Evolutionary conservation across 2,888 invertebrate species (phyloP).

Genomic region (Epsilonema sp.): DNA sequence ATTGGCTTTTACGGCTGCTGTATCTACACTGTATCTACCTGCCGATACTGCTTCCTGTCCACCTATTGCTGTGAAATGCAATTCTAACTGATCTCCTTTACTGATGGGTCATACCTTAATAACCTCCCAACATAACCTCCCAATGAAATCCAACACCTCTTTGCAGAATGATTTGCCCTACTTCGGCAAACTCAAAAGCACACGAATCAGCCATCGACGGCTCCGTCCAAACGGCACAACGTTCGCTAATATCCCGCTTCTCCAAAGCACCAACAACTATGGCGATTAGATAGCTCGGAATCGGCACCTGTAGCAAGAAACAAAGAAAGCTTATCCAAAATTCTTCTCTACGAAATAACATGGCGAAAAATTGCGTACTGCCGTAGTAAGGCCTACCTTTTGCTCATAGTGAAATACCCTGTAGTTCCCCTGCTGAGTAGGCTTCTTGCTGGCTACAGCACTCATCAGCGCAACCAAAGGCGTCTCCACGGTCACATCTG

Average conservation of each 20-base stretch:
- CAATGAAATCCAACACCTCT: no score
- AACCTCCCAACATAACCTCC: no score
- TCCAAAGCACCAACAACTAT: constrained; percentile 66
- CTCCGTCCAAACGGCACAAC: constrained; percentile 70
- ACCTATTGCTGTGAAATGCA: no score
- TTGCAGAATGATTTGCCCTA: no score
- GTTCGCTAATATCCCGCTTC: constrained; percentile 27
- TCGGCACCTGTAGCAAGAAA: constrained; percentile 55
- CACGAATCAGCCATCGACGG: constrained; percentile 54
- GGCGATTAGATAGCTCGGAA: constrained; percentile 72
- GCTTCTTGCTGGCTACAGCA: constrained; percentile 43
- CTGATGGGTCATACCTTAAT: no score
- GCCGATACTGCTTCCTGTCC: no score
- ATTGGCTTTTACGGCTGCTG: no score
- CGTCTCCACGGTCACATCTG: constrained; percentile 32
- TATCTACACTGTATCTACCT: no score
- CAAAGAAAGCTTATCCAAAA: no score
- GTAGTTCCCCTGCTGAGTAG: constrained; percentile 30
- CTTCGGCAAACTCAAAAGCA: constrained; percentile 57
- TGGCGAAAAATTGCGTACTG: no score
- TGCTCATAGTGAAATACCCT: constrained; percentile 42
- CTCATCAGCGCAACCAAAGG: constrained; percentile 83
- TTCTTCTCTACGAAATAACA: no score
- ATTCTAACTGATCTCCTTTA: no score
- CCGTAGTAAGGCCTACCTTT: constrained; percentile 17